Conservation (phyloP, 2,113 vertebrate species). For the Malurus melanocephalus region DNA sequence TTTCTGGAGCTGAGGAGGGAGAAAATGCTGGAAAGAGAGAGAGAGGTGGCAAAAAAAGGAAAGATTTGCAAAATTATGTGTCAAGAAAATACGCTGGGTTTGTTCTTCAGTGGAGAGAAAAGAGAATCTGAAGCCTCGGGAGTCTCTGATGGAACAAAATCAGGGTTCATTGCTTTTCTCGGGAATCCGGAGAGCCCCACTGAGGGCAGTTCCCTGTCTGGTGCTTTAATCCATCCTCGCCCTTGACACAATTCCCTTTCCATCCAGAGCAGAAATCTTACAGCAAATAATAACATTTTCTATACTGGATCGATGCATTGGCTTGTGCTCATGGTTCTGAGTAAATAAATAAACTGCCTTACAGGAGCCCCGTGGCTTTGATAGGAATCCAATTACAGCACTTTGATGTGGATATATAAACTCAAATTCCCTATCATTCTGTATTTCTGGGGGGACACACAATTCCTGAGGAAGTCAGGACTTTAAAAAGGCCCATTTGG, state of each 20-base stretch:
- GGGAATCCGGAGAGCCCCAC: no score
- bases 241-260: background rate
- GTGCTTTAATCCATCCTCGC: background rate
- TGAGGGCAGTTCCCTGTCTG: background rate
- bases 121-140: no score
- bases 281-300: background rate
- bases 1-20: no score
- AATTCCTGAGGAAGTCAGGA: background rate
- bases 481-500: background rate
- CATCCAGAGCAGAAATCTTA: background rate
- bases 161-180: no score
- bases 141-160: no score
- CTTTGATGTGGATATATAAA: rapidly evolving
- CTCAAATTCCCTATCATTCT: background rate
- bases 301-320: background rate
- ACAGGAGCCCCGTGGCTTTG: background rate
- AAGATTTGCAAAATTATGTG: no score
- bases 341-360: background rate
- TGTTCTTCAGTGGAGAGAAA: no score
- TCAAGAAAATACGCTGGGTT: no score
- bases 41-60: no score
- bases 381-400: background rate
- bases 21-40: no score
- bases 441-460: background rate
- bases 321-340: background rate